Evolutionary conservation across 2,113 vertebrate species (phyloP).

Genomic region (Sinocyclocheilus rhinocerous): DNA sequence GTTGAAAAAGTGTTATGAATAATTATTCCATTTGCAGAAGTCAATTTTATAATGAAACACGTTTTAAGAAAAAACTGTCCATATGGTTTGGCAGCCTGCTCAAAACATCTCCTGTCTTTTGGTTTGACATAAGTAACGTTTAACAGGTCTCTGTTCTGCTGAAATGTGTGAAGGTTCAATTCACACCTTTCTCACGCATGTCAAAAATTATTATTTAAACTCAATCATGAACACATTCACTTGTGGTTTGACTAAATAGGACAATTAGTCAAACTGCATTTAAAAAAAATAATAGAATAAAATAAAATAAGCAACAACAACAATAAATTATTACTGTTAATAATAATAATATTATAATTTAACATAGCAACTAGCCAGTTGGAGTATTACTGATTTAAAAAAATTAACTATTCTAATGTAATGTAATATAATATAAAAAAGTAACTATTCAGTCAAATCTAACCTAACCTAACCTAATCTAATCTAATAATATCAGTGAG

Average conservation of each 20-base stretch:
- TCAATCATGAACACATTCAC: constrained; percentile 16
- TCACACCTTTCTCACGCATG: constrained; percentile 46
- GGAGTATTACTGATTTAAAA: too few relatives aligned
- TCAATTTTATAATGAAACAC: constrained; percentile 39
- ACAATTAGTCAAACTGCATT: neutral
- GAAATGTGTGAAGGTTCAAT: constrained; percentile 40
- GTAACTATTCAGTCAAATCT: too few relatives aligned
- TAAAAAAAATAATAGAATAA: too few relatives aligned
- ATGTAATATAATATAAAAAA: too few relatives aligned
- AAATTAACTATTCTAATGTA: too few relatives aligned
- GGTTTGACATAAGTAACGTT: constrained; percentile 40
- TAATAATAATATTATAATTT: too few relatives aligned
- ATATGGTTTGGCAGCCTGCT: constrained; percentile 35
- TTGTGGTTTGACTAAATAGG: neutral
- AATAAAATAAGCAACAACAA: too few relatives aligned
- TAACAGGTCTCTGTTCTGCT: constrained; percentile 26
- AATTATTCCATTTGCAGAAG: constrained; percentile 40
- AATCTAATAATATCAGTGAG: too few relatives aligned
- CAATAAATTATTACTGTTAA: too few relatives aligned
- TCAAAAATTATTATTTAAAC: constrained; percentile 32
- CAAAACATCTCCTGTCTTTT: constrained; percentile 23
- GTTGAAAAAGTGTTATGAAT: constrained; percentile 44
- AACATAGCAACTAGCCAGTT: too few relatives aligned
- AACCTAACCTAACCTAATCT: too few relatives aligned
- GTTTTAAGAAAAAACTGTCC: constrained; percentile 23